phyloP scores from a whole-genome alignment of 1,140 invertebrate species.

The Drosophila arawakana region DNA sequence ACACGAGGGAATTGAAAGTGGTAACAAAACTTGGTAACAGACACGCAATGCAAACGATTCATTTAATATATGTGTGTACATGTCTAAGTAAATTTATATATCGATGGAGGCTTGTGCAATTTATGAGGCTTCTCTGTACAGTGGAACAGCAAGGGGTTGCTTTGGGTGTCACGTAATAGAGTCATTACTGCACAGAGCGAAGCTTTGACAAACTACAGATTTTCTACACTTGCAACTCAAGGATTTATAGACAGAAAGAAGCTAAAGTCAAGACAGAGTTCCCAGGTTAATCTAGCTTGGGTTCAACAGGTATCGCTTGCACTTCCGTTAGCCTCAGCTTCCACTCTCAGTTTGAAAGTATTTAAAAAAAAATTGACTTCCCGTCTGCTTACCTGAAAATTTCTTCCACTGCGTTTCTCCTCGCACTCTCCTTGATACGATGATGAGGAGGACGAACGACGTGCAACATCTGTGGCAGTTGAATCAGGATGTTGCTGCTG shows the following conservation, averaged over 20 bases:
- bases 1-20: constrained; percentile 60
- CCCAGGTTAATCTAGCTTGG: background rate
- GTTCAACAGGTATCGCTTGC: background rate
- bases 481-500: constrained; percentile 84
- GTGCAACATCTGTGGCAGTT: constrained; percentile 78
- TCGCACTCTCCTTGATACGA: constrained; percentile 76
- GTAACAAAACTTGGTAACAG: background rate
- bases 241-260: background rate
- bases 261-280: too few species aligned
- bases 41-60: constrained; percentile 62
- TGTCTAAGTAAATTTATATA: too few species aligned
- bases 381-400: constrained; percentile 84
- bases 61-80: constrained; percentile 22
- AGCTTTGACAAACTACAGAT: constrained; percentile 32
- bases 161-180: constrained; percentile 57
- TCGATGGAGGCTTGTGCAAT: constrained; percentile 56
- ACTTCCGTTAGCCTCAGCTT: constrained; percentile 40
- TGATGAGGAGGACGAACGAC: constrained; percentile 74
- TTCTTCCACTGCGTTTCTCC: constrained; percentile 78
- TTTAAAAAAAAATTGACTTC: constrained; percentile 50
- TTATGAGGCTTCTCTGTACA: constrained; percentile 9
- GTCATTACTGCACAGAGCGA: constrained; percentile 55
- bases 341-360: constrained; percentile 19
- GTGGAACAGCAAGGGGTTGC: constrained; percentile 6
- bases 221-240: background rate